Evolutionary conservation across 2,888 invertebrate species (phyloP), one percentile per base, ranked within the genome.

Genomic region (Nezara viridula): DNA sequence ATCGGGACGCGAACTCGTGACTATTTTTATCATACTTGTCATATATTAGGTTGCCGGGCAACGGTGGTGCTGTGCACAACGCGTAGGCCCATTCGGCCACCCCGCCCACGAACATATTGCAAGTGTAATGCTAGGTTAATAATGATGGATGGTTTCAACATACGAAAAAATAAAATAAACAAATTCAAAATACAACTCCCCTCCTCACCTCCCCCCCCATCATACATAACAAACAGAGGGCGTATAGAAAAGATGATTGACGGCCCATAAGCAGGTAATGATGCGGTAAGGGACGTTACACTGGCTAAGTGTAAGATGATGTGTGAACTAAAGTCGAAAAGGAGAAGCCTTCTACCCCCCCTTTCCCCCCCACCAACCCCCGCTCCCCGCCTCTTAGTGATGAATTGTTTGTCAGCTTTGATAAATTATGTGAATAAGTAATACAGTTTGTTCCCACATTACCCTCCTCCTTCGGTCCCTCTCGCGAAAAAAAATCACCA

Each of bases 391-490:
- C 32, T 66, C 32, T 37, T 24, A 47, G 44, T 87, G 87, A 87
- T 87, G 87, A 87, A 87, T 87, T 66, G 87, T 87, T 60, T 73
- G 87, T 87, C 87, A 87, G 66, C 27, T 37, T 81, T 87, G 87
- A 87, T 87, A 87, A 87, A 87, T 87, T 87, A 87, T 87, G 87
- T 73, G 87, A 87, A 87, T 87, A 87, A 87, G 66, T 73, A 87
- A 87, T 87, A 60, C 55, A 47, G 87, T 87, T 87, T 87, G 73
- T 87, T 32, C 55, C 66, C 87, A 73, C 47, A 87, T 87, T 73
- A 87, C 60, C 44, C 55, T 55, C 24, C 37, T 32, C 55, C 86
- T 24, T 52, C 60, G 55, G 14, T n/a, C 50, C 32, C 86, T 86
- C 14, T 52, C 24, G 27, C 50, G 6, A 40, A 77, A 77, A n/a